Conservation (phyloP, 2,888 invertebrate genomes). For the Tanypteryx hageni region DNA sequence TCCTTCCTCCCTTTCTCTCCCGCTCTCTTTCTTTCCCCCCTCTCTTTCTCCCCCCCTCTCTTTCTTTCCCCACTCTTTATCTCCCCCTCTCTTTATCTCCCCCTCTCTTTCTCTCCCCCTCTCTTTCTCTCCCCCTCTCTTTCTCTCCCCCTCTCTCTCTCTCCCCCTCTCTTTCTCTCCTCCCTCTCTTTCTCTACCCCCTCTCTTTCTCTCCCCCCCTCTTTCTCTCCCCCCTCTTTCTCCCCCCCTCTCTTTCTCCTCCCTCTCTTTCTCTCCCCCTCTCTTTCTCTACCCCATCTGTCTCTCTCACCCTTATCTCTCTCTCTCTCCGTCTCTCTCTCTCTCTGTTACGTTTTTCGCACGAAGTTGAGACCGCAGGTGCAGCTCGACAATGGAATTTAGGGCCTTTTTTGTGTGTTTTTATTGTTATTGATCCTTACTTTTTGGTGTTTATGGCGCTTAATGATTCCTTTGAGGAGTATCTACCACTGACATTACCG, state of each 20-base stretch:
- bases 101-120: neutral
- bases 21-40: neutral
- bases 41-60: no score
- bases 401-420: neutral
- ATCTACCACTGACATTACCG: neutral
- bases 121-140: neutral
- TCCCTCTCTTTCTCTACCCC: neutral
- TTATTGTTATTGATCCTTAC: neutral
- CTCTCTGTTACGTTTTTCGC: neutral
- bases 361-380: neutral
- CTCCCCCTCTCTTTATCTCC: no score
- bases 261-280: neutral
- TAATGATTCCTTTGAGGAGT: neutral
- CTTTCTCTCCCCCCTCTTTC: neutral
- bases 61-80: no score
- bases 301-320: neutral
- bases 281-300: no score
- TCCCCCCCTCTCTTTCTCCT: neutral
- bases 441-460: neutral
- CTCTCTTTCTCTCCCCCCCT: neutral
- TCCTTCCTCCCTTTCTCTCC: neutral
- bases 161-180: no score
- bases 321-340: neutral
- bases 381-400: conserved; percentile 18
- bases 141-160: no score